phyloP scores from a whole-genome alignment of 2,888 invertebrate species.

The Augiades crinisus region DNA sequence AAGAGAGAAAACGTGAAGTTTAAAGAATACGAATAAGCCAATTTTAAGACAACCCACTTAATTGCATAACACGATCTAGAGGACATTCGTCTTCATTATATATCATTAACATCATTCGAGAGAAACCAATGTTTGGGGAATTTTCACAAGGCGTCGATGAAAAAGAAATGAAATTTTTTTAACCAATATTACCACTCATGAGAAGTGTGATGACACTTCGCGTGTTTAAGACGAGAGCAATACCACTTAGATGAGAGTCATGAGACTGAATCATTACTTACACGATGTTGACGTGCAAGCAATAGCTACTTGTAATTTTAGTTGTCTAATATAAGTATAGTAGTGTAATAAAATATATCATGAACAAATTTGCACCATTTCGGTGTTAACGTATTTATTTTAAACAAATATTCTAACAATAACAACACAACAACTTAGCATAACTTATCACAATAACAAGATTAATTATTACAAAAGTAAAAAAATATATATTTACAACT shows the following conservation, averaged over 20 bases:
- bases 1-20: not conserved
- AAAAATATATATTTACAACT: slow-evolving; percentile 16
- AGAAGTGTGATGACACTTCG: not conserved
- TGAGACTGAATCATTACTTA: not conserved
- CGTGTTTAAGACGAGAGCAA: not conserved
- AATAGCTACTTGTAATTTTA: too few relatives aligned
- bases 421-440: slow-evolving; percentile 13
- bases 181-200: not conserved
- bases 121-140: not conserved
- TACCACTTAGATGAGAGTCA: not conserved
- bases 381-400: not conserved
- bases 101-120: slow-evolving; percentile 10
- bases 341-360: too few relatives aligned
- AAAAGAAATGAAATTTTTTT: not conserved
- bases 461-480: slow-evolving; percentile 2
- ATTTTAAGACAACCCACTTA: not conserved
- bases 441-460: slow-evolving; percentile 17
- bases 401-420: slow-evolving; percentile 5
- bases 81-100: slow-evolving; percentile 27
- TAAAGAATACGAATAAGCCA: not conserved
- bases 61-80: slow-evolving; percentile 21
- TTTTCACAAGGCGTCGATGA: not conserved
- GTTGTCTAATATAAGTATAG: too few relatives aligned
- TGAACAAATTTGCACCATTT: not conserved
- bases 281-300: not conserved